Percentiles rank a stretch among this genome's conserved stretches.
These are phyloP conservation scores for Bufotes viridis DNA, from an alignment of 2,797 vertebrate genomes.

Conservation along the genomic window DNA sequence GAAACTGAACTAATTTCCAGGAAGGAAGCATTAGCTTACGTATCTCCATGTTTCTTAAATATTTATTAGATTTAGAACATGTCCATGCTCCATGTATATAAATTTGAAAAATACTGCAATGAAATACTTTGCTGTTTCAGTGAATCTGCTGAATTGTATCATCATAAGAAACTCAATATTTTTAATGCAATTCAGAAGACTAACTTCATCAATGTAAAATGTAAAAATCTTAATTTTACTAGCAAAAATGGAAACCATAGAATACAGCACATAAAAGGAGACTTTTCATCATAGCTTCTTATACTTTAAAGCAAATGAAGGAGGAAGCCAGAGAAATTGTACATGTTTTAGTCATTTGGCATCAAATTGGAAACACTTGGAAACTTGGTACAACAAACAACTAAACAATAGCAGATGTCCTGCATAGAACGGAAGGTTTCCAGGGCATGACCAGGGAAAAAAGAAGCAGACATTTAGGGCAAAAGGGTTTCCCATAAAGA, in stretches of 20 bases:
- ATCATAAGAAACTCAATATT: not conserved
- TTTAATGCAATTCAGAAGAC: not conserved
- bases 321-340: slow-evolving; percentile 23
- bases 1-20: slow-evolving; percentile 54
- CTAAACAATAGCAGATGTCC: slow-evolving; percentile 58
- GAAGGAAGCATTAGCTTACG: slow-evolving; percentile 2
- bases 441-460: slow-evolving; percentile 17
- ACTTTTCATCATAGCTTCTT: slow-evolving; percentile 4
- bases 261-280: slow-evolving; percentile 10
- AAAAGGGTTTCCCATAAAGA: slow-evolving; percentile 32
- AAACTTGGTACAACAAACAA: slow-evolving; percentile 31
- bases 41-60: not conserved
- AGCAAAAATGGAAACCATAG: not conserved
- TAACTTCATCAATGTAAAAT: not conserved
- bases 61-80: slow-evolving; percentile 6
- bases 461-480: slow-evolving; percentile 37
- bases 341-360: slow-evolving; percentile 49
- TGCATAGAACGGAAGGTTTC: not conserved
- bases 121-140: not conserved
- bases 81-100: not conserved
- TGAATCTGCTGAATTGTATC: not conserved
- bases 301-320: slow-evolving; percentile 30
- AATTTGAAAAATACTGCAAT: slow-evolving; percentile 1
- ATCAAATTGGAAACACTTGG: slow-evolving; percentile 53
- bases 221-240: not conserved